phyloP scores from a whole-genome alignment of 2,797 vertebrate genomes.

The Psittacula echo region DNA sequence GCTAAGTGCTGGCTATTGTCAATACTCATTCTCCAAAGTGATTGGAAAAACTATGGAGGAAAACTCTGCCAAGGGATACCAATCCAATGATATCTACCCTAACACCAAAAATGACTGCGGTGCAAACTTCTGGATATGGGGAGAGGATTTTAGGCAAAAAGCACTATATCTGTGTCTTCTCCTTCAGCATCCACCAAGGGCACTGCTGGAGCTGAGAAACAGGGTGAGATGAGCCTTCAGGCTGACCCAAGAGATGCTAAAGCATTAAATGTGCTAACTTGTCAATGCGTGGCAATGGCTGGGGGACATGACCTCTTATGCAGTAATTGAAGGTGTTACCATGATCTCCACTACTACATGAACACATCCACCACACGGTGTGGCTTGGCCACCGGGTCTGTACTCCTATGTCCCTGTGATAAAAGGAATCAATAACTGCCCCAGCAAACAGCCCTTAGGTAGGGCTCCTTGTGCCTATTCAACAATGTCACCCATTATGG shows the following conservation, averaged over 20 bases:
- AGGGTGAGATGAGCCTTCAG: background rate
- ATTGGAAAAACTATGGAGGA: background rate
- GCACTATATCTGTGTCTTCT: background rate
- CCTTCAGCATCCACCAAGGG: background rate
- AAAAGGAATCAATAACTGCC: background rate
- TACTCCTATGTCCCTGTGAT: accelerated
- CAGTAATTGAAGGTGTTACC: background rate
- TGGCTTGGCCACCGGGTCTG: background rate
- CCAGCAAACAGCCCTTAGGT: background rate
- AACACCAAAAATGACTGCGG: background rate
- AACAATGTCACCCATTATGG: background rate
- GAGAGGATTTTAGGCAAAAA: background rate
- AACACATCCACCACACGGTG: accelerated
- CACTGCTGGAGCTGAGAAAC: background rate
- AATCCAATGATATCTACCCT: background rate
- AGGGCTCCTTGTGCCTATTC: background rate
- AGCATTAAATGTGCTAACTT: background rate
- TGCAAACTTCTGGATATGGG: background rate
- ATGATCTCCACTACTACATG: background rate
- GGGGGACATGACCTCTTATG: background rate
- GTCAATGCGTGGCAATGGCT: background rate
- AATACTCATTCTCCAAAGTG: background rate
- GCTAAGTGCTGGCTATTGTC: background rate
- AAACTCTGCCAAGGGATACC: background rate
- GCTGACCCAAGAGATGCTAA: background rate